Conservation (phyloP, 2,797 vertebrate species). For the Sciaenops ocellatus region DNA sequence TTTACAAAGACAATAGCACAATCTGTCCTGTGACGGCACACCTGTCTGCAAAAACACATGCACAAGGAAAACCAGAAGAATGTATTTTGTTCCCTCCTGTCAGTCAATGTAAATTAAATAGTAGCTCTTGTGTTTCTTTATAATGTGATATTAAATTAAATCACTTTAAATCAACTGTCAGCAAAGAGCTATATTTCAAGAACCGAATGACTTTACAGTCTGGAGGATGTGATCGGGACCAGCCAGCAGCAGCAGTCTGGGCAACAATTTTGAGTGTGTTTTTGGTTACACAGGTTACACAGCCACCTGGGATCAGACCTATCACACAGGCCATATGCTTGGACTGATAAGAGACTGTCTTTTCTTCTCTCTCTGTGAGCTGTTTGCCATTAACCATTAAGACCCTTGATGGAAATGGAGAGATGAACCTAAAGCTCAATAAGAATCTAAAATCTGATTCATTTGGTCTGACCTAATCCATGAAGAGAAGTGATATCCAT, state of each 20-base stretch:
- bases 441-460: slow-evolving; percentile 51
- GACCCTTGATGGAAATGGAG: slow-evolving; percentile 31
- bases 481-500: slow-evolving; percentile 54
- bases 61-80: slow-evolving; percentile 21
- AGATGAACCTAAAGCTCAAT: slow-evolving; percentile 29
- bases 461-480: slow-evolving; percentile 60
- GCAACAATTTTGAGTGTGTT: slow-evolving; percentile 9
- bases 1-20: slow-evolving; percentile 70
- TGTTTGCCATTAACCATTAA: slow-evolving; percentile 42
- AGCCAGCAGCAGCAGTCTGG: slow-evolving; percentile 5
- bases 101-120: slow-evolving; percentile 42
- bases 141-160: slow-evolving; percentile 18
- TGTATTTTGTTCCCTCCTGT: not conserved
- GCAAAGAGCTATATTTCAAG: not conserved
- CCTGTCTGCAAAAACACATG: slow-evolving; percentile 62
- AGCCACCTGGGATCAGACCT: slow-evolving; percentile 47
- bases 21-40: slow-evolving; percentile 58
- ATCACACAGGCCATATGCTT: slow-evolving; percentile 61
- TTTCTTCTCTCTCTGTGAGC: slow-evolving; percentile 55
- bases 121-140: slow-evolving; percentile 18
- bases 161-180: not conserved
- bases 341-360: slow-evolving; percentile 55
- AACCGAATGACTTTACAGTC: not conserved
- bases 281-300: slow-evolving; percentile 11
- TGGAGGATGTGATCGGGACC: not conserved